Base-by-base conservation (phyloP, 1,140 invertebrate genomes). In the Araneus ventricosus region DNA sequence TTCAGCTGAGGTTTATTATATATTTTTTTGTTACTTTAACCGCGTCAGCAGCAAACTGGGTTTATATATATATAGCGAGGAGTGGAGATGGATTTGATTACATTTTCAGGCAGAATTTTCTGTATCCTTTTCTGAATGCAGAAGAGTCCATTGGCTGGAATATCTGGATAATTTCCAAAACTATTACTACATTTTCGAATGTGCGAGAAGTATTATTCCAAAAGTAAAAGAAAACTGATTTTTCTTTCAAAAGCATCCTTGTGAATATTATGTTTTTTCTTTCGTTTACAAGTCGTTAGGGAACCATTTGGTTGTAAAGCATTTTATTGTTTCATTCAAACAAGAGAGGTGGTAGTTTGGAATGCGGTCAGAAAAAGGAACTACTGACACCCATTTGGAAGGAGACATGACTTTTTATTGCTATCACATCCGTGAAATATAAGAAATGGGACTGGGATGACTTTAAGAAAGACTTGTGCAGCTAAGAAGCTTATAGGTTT, bases 101-200 rank as follows among this genome's bases (percentile, higher is more conserved):
- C 88, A 80, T 90, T 90, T 90, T 39, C 63, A 52, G 7, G n/a
- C 88, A 80, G n/a, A 80, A 80, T 24, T 80, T 90, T 79, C 30
- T 30, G n/a, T 79, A 67, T 22, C 75, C 79, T 63, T 57, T 63
- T 84, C 30, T 57, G 75, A 67, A 82, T 75, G 70, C 37, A 39
- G 34, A 91, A 37, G n/a, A 91, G 22, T 61, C 45, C 27, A 84
- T 84, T 91, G 75, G 80, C 37, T 59, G 41, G 45, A 17, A 61
- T 84, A 63, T 91, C 63, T 91, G 89, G 89, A 91, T 91, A 91
- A 91, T 91, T 91, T 91, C 89, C 89, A 91, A 91, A 63, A 52
- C 79, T 84, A 61, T 82, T 91, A 63, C 79, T 57, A 39, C 85
- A 39, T 82, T 84, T 63, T 57, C 70, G 30, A 34, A 88, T 67